Conservation (phyloP, 2,797 vertebrate genomes). For the Pristis pectinata region DNA sequence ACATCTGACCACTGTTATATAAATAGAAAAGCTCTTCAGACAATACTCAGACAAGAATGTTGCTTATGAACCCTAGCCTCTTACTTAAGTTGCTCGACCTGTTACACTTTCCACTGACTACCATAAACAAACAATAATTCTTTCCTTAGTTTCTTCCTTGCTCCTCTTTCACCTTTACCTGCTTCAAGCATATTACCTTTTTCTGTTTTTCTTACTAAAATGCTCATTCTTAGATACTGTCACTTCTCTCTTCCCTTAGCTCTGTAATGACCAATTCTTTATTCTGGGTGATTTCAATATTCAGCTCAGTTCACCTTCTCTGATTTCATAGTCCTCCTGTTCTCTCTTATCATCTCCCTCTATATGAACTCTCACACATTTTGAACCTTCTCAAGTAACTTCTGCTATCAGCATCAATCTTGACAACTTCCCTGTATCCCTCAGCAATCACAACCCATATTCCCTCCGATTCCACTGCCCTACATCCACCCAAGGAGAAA, state of each 20-base stretch:
- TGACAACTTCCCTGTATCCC: background rate
- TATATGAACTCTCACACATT: background rate
- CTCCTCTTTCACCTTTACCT: background rate
- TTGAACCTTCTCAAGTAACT: background rate
- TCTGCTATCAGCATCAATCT: background rate
- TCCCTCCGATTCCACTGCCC: background rate
- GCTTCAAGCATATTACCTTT: background rate
- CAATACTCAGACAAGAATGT: background rate
- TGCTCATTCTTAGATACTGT: background rate
- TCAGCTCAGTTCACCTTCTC: background rate
- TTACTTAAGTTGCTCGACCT: background rate
- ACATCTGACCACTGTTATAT: background rate
- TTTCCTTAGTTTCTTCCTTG: background rate
- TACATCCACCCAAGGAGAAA: background rate
- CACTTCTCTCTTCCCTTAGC: too few relatives aligned
- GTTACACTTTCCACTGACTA: background rate
- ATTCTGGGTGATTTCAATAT: background rate
- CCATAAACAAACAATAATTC: background rate
- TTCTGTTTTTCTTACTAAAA: background rate
- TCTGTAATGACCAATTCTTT: background rate
- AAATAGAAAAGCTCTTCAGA: background rate
- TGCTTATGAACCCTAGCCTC: background rate
- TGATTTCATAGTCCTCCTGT: background rate
- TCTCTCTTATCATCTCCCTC: background rate
- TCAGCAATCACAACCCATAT: background rate